These are phyloP conservation scores for Albula goreensis DNA, from an alignment of 2,113 vertebrate genomes.

Conservation along the genomic window DNA sequence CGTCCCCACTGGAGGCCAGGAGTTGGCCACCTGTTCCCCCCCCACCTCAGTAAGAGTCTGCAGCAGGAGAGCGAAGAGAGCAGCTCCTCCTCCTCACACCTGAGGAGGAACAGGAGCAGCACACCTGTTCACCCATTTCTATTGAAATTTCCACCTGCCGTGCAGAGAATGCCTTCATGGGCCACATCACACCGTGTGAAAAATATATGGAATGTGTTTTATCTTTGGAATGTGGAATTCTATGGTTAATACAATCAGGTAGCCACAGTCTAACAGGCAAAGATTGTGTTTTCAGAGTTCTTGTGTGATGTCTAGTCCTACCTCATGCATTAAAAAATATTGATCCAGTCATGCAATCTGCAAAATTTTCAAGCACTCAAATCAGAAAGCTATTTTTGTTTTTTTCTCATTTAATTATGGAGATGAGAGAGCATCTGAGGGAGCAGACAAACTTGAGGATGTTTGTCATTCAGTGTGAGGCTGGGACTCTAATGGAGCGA, in stretches of 20 bases:
- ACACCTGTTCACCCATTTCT: neutral
- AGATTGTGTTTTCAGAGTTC: neutral
- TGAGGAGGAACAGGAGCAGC: neutral
- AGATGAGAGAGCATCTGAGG: neutral
- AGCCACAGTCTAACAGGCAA: neutral
- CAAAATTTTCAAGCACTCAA: too few relatives aligned
- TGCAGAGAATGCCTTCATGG: neutral
- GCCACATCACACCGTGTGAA: neutral
- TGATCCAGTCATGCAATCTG: neutral
- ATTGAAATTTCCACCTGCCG: neutral
- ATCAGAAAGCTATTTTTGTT: neutral
- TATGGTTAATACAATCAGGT: neutral
- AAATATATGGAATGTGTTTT: neutral
- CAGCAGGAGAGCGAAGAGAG: slow-evolving; percentile 28
- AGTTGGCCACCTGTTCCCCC: slow-evolving; percentile 36
- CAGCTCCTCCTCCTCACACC: neutral
- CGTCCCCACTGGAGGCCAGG: slow-evolving; percentile 1
- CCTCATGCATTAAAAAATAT: neutral
- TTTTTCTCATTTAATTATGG: neutral
- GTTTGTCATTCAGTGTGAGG: neutral
- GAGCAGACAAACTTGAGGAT: neutral
- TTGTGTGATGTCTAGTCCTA: neutral
- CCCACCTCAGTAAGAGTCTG: slow-evolving; percentile 35
- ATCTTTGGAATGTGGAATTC: neutral
- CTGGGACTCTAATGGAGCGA: neutral